Percentiles rank a stretch among this genome's conserved stretches.
Conservation (phyloP, 2,888 invertebrate species). For the Endotricha flammealis region DNA sequence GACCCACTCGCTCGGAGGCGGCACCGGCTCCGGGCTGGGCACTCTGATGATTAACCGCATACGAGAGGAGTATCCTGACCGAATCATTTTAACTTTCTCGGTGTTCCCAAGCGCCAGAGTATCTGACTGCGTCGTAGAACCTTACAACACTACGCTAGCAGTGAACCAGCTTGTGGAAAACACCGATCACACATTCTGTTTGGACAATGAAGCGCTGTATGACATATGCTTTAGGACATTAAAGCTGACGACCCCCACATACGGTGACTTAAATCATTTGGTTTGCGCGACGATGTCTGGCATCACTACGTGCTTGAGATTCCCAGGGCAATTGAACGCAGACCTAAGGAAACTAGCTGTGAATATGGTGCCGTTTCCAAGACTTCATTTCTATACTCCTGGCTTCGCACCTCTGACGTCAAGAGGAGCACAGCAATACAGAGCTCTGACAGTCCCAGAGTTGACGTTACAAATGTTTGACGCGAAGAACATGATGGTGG, state of each 20-base stretch:
- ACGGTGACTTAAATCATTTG: slow-evolving; percentile 89
- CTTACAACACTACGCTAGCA: slow-evolving; percentile 91
- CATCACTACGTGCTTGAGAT: slow-evolving; percentile 88
- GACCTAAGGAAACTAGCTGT: slow-evolving; percentile 66
- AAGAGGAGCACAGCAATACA: slow-evolving; percentile 91
- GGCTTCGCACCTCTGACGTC: slow-evolving; percentile 85
- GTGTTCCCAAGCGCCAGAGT: slow-evolving; percentile 90
- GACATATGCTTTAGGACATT: slow-evolving; percentile 90
- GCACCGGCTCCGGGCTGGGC: slow-evolving; percentile 70
- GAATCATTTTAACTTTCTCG: slow-evolving; percentile 89
- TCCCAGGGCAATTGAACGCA: slow-evolving; percentile 70
- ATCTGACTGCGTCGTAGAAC: slow-evolving; percentile 80
- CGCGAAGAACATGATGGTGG: slow-evolving; percentile 91
- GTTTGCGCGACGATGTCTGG: slow-evolving; percentile 92
- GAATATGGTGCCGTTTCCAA: slow-evolving; percentile 81
- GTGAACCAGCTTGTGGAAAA: slow-evolving; percentile 92
- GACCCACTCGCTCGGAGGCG: slow-evolving; percentile 83
- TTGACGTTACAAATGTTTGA: slow-evolving; percentile 82
- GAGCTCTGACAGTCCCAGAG: slow-evolving; percentile 94
- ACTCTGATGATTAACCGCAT: slow-evolving; percentile 90
- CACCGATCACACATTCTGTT: slow-evolving; percentile 81
- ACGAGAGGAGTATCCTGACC: slow-evolving; percentile 92
- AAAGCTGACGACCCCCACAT: slow-evolving; percentile 86
- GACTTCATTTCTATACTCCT: slow-evolving; percentile 77
- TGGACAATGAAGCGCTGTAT: slow-evolving; percentile 83